Base-by-base conservation (phyloP, 1,140 invertebrate genomes). In the Drosophila lowei region DNA sequence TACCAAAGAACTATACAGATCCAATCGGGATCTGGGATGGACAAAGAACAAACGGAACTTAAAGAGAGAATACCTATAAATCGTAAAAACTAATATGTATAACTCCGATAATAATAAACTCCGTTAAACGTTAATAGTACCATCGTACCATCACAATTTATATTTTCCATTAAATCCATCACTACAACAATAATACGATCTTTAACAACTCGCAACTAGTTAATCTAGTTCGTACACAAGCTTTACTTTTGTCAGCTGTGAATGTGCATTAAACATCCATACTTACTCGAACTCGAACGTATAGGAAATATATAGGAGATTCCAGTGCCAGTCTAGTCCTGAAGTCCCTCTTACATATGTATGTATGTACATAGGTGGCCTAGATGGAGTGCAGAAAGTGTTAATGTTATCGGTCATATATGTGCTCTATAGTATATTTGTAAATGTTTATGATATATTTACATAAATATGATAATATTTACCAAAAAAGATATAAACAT, bases 171-270 rank as follows among this genome's bases (percentile, higher is more conserved):
- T 53, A 53, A 21, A 11, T 21, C 62, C 23, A 54, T 11, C 56
- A 15, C 34, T 23, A 52, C 42, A 57, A 18, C 0, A 46, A 61
- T 48, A 68, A 38, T 38, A 38, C 28, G 28, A 30, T 30, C 28
- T 8, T 7, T 30, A 30, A 30, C 34, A 38, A 34, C 9, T 34
- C 30, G 9, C 30, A 34, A 34, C 30, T 38, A 11, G 11, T 9
- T 9, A 42, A 64, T 72, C 47, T 47, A 53, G 48, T 73, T 30
- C 34, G 34, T 57, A 73, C 53, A 62, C 53, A 65, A 74, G 71
- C 71, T 74, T 74, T 74, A 74, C 70, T 72, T 73, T 74, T 65
- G 70, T 65, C 71, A 83, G 79, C 79, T 81, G 79, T 81, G 73
- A 59, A 83, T 79, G 75, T 73, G 79, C 72, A 71, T 79, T 58